Evolutionary conservation across 2,113 vertebrate genomes (phyloP), one percentile per base, ranked within the genome.

Genomic region (Orycteropus afer): DNA sequence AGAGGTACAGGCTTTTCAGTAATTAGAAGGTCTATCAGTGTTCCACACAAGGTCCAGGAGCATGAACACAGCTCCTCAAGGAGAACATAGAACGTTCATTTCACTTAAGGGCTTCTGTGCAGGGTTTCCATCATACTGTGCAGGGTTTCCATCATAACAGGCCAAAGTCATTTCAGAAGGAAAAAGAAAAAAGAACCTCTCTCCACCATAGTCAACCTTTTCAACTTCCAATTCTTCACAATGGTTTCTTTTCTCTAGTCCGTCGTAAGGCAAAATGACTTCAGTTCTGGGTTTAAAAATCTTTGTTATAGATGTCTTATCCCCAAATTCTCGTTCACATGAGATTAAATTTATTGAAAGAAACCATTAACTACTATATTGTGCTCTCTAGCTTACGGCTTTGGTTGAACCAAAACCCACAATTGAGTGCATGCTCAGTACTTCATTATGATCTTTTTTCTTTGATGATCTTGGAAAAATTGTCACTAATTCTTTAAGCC

Each of bases 91-190:
- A 47, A 57, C 37, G 29, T 37, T 80, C 17, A 9, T 78, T 85
- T 90, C 80, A 81, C 1, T 63, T 77, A 84, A 34, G 12, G n/a
- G 25, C 15, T 89, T 92, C 80, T n/a, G 29, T 7, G 29, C 0
- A 91, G 14, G 77, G 90, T 90, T 49, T 81, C 47, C 74, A 95
- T 59, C 65, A 84, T 47, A 94, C 69, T 3, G 51, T 7, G 29
- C 0, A 91, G 11, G 80, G 87, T 88, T 45, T 82, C 37, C 74
- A 93, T 73, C 67, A 81, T 49, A 94, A 71, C 2, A 90, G 14
- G 59, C 4, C 25, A 95, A 90, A 77, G 18, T 34, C 65, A 90
- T 92, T 96, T 96, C n/a, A 94, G 42, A 94, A 86, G 42, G 77
- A 74, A 83, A 47, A 40, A 84, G 34, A 77, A 7, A 79, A 53